phyloP scores from a whole-genome alignment of 2,113 vertebrate species.

The Ahaetulla prasina region DNA sequence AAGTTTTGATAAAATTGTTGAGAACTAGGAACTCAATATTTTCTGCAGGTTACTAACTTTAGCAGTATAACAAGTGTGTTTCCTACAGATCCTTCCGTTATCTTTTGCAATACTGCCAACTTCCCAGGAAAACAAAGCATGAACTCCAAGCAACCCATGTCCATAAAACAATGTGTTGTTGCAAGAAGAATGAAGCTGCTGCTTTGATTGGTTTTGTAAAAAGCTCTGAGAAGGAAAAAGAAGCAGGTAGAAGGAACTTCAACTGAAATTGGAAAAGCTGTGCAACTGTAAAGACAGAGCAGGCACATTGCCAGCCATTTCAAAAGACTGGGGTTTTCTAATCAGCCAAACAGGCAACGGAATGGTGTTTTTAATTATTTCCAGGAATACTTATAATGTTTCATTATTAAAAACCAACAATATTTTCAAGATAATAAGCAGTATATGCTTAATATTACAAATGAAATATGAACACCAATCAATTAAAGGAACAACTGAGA shows the following conservation, averaged over 20 bases:
- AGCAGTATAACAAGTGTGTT: constrained; percentile 41
- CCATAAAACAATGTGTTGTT: constrained; percentile 54
- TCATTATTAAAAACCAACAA: constrained; percentile 20
- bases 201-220: constrained; percentile 23
- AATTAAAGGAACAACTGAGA: constrained; percentile 45
- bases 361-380: constrained; percentile 31
- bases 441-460: constrained; percentile 39
- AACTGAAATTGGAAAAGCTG: constrained; percentile 47
- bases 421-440: constrained; percentile 23
- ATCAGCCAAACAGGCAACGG: constrained; percentile 36
- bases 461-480: constrained; percentile 27
- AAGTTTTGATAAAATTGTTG: neutral
- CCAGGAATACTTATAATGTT: constrained; percentile 41
- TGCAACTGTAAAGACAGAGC: constrained; percentile 40
- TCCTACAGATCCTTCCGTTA: constrained; percentile 53
- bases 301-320: constrained; percentile 44
- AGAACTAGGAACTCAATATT: neutral
- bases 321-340: constrained; percentile 58
- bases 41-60: neutral
- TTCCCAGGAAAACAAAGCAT: constrained; percentile 64
- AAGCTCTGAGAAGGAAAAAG: constrained; percentile 45
- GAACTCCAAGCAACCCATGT: constrained; percentile 63
- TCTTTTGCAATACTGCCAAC: constrained; percentile 47
- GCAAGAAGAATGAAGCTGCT: neutral
- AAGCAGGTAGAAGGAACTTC: constrained; percentile 51